Evolutionary conservation across 92 coral and sea anemone species (phyloP), one percentile per base, ranked within the genome.

Genomic region (Scolanthus callimorphus): DNA sequence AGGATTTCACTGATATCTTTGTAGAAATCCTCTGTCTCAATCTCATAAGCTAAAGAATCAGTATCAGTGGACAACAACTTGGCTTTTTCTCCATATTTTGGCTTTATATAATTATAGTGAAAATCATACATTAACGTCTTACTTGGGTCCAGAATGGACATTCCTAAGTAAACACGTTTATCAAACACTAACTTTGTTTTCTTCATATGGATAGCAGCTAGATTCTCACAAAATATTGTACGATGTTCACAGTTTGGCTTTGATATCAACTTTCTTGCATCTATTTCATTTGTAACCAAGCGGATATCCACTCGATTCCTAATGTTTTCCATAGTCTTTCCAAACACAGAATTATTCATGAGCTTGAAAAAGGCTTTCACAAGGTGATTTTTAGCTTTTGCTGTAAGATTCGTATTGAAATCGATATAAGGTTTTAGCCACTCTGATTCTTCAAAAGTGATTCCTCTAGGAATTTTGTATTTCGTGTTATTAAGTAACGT

Each of bases 151-250:
- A n/a, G n/a, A n/a, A n/a, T n/a, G n/a, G 74, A 63, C 86, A 79
- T 79, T 45, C 86, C 86, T 44, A 79, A 59, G 80, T 79, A 79
- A 72, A 71, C 74, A 19, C 79, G 79, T 21, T 78, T 76, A 59
- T 78, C 1, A 13, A 62, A 63, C 55, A 69, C 65, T n/a, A n/a
- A n/a, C n/a, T n/a, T n/a, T n/a, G n/a, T n/a, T n/a, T n/a, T n/a
- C n/a, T n/a, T n/a, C n/a, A n/a, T n/a, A n/a, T n/a, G n/a, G n/a
- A n/a, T n/a, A n/a, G n/a, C n/a, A n/a, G n/a, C n/a, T n/a, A n/a
- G 59, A 66, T 74, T 27, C 73, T 59, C 8, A 38, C 54, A n/a
- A 62, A 53, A 55, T 61, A 73, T 53, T 61, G 62, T 63, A 73
- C 73, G 39, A 28, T 41, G 29, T 58, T 55, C 49, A 74, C 56